These are phyloP conservation scores for Gobio occitaniae DNA, from an alignment of 2,797 vertebrate genomes.

Conservation along the genomic window DNA sequence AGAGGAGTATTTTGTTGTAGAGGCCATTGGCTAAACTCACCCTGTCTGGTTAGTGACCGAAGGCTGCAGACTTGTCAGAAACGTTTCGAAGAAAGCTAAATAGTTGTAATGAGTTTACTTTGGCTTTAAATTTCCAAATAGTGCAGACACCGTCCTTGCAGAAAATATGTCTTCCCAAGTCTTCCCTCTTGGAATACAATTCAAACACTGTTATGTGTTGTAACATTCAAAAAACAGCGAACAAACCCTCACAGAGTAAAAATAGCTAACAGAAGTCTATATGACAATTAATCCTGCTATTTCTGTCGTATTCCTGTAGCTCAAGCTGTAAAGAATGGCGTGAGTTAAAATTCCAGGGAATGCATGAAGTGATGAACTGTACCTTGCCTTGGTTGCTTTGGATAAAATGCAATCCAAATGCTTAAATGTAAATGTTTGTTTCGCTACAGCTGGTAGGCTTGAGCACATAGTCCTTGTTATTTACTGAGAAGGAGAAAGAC, in stretches of 20 bases:
- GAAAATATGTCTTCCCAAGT: neutral
- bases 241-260: neutral
- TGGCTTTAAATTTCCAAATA: slow-evolving; percentile 12
- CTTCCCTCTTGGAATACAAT: neutral
- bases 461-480: slow-evolving; percentile 38
- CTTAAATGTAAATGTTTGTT: neutral
- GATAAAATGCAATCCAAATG: neutral
- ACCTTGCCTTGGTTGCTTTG: neutral
- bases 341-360: neutral
- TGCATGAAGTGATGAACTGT: neutral
- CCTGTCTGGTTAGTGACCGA: slow-evolving; percentile 27
- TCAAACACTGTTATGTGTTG: neutral
- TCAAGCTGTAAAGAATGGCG: neutral
- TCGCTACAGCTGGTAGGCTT: neutral
- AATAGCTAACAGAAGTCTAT: neutral
- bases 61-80: slow-evolving; percentile 21
- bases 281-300: neutral
- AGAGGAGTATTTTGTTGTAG: slow-evolving; percentile 64
- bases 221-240: neutral
- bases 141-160: neutral
- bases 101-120: slow-evolving; percentile 24
- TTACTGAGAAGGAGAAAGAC: slow-evolving; percentile 24
- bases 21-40: slow-evolving; percentile 54
- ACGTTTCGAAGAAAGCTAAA: slow-evolving; percentile 1
- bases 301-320: neutral